These are phyloP conservation scores for Hirtodrosophila histrioides DNA, from an alignment of 2,888 invertebrate species.

Conservation along the genomic window DNA sequence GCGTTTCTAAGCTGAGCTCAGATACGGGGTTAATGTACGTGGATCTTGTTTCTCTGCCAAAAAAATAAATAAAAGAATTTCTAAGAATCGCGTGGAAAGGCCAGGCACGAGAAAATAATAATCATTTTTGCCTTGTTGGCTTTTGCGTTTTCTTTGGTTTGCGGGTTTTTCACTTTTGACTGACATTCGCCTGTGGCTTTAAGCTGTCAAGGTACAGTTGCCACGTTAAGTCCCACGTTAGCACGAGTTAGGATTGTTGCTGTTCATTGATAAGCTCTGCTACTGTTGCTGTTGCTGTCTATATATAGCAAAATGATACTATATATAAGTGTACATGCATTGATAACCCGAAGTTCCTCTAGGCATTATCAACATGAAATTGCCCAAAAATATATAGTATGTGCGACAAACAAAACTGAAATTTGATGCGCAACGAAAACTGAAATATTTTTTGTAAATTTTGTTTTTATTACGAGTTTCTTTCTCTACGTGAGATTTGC, in stretches of 20 bases:
- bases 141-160: constrained; percentile 7
- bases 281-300: constrained; percentile 14
- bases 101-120: constrained; percentile 20
- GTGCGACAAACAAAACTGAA: constrained; percentile 9
- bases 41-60: constrained; percentile 27
- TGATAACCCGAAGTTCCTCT: constrained; percentile 45
- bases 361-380: constrained; percentile 36
- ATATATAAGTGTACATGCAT: constrained; percentile 16
- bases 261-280: constrained; percentile 43
- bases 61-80: constrained; percentile 4
- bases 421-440: constrained; percentile 2
- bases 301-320: constrained; percentile 23
- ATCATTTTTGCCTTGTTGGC: constrained; percentile 17
- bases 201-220: constrained; percentile 42
- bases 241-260: constrained; percentile 29
- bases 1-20: constrained; percentile 23
- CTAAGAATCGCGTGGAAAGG: constrained; percentile 30
- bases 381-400: constrained; percentile 26
- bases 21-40: constrained; percentile 49
- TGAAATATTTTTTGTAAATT: too few species aligned
- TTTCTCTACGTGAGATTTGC: too few species aligned
- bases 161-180: constrained; percentile 30
- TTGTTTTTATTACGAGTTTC: too few species aligned
- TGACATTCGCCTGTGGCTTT: constrained; percentile 14
- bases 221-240: constrained; percentile 33